A percentile compares a stretch with the other conserved stretches of the same genome.
Conservation (phyloP, 2,797 vertebrate genomes). For the Merluccius polli region DNA sequence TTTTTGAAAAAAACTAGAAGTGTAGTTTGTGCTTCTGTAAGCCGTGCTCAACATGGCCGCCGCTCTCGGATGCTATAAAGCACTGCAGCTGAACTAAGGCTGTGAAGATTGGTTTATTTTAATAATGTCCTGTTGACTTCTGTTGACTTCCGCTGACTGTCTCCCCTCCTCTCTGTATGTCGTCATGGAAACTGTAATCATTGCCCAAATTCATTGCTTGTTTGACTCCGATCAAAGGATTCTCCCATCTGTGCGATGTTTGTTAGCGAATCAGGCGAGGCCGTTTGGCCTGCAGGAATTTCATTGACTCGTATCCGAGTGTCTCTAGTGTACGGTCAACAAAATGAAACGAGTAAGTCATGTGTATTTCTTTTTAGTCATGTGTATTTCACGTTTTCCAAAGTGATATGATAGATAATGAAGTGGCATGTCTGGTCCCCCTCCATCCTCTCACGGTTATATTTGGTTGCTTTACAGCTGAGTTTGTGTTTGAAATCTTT, state of each 20-base stretch:
- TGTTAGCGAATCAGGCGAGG: neutral
- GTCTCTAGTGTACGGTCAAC: neutral
- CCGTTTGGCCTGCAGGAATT: neutral
- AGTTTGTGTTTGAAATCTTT: constrained; percentile 40
- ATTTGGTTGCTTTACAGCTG: constrained; percentile 46
- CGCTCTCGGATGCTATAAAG: neutral
- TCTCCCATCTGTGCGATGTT: neutral
- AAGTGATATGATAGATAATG: neutral
- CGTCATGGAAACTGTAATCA: neutral
- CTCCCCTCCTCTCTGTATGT: neutral
- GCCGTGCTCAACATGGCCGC: neutral
- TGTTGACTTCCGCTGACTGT: neutral
- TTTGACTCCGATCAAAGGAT: neutral
- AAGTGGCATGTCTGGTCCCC: neutral
- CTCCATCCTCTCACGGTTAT: constrained; percentile 10
- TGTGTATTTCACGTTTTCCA: constrained; percentile 38
- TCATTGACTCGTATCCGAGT: neutral
- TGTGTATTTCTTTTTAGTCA: constrained; percentile 37
- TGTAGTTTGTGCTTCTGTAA: neutral
- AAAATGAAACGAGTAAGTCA: neutral
- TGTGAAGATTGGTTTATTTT: neutral
- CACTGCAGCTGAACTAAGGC: neutral
- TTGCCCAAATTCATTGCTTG: neutral
- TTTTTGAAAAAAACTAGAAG: neutral
- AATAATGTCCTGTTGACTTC: neutral